Conservation (phyloP, 2,797 vertebrate genomes). For the Graptemys geographica region DNA sequence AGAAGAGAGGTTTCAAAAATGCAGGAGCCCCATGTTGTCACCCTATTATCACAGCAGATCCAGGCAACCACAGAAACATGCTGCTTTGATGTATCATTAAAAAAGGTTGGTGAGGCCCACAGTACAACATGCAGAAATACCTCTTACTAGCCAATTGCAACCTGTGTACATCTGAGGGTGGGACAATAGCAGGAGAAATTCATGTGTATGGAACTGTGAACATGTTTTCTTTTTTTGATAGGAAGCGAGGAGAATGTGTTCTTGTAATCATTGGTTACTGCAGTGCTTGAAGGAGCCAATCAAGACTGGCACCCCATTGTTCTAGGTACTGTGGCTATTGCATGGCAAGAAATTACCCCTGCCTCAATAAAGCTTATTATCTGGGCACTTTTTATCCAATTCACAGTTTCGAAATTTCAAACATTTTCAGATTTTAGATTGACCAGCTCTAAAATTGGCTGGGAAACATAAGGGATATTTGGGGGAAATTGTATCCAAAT, state of each 20-base stretch:
- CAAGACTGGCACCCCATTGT: background rate
- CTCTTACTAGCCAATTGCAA: background rate
- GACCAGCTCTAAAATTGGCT: too few species aligned
- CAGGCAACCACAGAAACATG: background rate
- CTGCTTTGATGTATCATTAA: background rate
- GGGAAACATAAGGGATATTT: too few species aligned
- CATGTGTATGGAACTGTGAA: background rate
- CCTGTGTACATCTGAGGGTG: background rate
- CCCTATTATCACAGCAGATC: background rate
- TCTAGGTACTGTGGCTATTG: too few species aligned
- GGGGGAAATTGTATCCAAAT: too few species aligned
- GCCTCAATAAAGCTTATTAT: too few species aligned
- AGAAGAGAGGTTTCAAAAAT: background rate
- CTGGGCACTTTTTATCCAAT: too few species aligned
- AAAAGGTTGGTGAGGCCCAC: background rate
- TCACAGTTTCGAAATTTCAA: too few species aligned
- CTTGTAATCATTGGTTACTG: fast-evolving
- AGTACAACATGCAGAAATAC: fast-evolving
- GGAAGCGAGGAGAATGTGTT: fast-evolving
- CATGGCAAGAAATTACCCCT: too few species aligned
- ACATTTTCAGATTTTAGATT: too few species aligned
- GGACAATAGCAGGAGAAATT: background rate
- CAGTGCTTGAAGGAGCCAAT: background rate
- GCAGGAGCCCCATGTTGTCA: background rate
- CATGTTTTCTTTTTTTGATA: background rate